Percentiles rank a stretch among this genome's conserved stretches.
Conservation (phyloP, 2,888 invertebrate genomes). For the Troides helena region DNA sequence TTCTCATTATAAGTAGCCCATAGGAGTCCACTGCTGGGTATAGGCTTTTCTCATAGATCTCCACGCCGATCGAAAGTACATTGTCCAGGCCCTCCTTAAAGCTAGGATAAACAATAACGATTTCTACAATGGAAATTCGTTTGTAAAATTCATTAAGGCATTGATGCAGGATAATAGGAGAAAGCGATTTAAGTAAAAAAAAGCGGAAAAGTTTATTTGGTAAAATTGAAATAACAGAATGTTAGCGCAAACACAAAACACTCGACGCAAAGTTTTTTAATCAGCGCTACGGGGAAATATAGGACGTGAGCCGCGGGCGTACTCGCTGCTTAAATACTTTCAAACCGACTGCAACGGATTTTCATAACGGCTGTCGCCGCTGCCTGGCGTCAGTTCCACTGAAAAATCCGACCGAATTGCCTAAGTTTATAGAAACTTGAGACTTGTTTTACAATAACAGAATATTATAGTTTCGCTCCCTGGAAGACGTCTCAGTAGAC, state of each 20-base stretch:
- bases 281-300: conserved; percentile 59
- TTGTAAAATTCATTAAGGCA: neutral
- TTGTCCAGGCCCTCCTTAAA: no score
- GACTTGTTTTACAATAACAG: neutral
- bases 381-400: conserved; percentile 11
- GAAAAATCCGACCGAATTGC: conserved; percentile 1
- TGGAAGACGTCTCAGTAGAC: neutral
- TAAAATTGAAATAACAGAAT: conserved; percentile 27
- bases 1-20: no score
- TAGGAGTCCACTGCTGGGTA: no score
- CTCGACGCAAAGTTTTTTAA: conserved; percentile 56
- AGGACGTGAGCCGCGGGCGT: conserved; percentile 36
- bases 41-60: no score
- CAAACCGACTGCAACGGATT: conserved; percentile 28
- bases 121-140: neutral
- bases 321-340: conserved; percentile 32
- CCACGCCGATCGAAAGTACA: no score
- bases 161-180: neutral
- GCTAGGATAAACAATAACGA: neutral
- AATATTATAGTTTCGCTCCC: neutral
- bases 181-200: neutral
- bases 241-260: conserved; percentile 30
- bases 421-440: neutral
- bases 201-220: conserved; percentile 16
- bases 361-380: conserved; percentile 26